phyloP scores from a whole-genome alignment of 2,888 invertebrate species.

The Scaptomyza reducta region DNA sequence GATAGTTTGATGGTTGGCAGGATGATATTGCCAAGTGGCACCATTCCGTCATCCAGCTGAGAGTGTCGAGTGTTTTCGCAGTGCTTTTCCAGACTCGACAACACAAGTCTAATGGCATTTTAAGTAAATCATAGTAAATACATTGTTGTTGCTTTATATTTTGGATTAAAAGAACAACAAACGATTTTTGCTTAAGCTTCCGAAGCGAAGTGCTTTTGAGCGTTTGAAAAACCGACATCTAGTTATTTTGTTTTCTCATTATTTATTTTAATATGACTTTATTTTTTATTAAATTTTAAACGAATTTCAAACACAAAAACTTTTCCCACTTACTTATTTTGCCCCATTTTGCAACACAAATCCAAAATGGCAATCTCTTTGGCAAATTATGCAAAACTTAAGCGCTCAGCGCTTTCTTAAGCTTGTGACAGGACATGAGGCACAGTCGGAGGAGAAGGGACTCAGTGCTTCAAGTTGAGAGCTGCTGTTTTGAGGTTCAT shows the following conservation, averaged over 20 bases:
- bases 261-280: no score
- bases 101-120: conserved; percentile 68
- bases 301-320: background rate
- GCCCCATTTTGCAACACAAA: conserved; percentile 13
- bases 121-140: conserved; percentile 59
- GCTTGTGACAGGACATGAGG: conserved; percentile 18
- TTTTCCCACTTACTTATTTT: background rate
- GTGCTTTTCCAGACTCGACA: conserved; percentile 35
- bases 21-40: conserved; percentile 32
- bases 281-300: background rate
- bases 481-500: conserved; percentile 49
- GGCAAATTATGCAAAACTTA: conserved; percentile 57
- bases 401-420: conserved; percentile 29
- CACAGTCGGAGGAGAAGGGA: conserved; percentile 3
- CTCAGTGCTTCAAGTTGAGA: conserved; percentile 2
- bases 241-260: background rate
- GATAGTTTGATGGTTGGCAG: conserved; percentile 14
- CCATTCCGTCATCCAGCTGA: conserved; percentile 54
- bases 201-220: no score
- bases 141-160: conserved; percentile 13
- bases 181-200: background rate
- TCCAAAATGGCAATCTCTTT: conserved; percentile 28
- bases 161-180: background rate
- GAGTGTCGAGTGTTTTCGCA: conserved; percentile 60
- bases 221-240: no score